These are phyloP conservation scores for Clarias pachynema DNA, from an alignment of 2,797 vertebrate genomes.

Conservation along the genomic window DNA sequence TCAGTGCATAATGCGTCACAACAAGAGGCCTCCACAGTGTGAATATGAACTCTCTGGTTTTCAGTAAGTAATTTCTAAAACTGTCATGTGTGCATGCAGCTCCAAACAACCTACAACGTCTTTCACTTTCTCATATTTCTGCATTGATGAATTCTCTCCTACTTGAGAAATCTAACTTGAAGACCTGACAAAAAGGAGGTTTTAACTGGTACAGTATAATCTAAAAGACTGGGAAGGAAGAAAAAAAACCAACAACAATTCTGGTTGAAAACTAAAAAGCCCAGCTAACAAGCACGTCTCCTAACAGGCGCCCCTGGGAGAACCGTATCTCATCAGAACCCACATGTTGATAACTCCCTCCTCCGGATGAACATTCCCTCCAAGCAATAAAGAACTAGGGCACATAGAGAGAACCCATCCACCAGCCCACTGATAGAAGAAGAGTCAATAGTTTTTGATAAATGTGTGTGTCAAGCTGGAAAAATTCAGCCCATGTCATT, in stretches of 20 bases:
- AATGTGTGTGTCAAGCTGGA: slow-evolving; percentile 43
- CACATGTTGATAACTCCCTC: slow-evolving; percentile 27
- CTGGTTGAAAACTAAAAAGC: neutral
- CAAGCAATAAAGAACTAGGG: neutral
- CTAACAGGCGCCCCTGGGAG: neutral
- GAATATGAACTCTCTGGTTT: neutral
- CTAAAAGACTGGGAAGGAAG: neutral
- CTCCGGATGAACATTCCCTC: slow-evolving; percentile 24
- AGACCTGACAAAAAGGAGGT: neutral
- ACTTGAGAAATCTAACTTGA: neutral
- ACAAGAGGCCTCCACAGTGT: neutral
- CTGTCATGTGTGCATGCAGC: too few species aligned
- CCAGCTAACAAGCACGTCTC: neutral
- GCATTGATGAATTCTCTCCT: neutral
- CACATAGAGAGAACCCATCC: neutral
- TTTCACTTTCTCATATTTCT: neutral
- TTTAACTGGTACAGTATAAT: neutral
- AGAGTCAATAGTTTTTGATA: slow-evolving; percentile 29
- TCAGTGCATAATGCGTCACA: neutral
- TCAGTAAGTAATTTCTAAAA: neutral
- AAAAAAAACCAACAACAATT: neutral
- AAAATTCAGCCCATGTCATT: slow-evolving; percentile 33
- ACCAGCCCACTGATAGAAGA: slow-evolving; percentile 30
- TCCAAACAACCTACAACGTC: neutral
- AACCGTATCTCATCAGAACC: slow-evolving; percentile 28